These are phyloP conservation scores for Gymnothorax javanicus DNA, from an alignment of 2,797 vertebrate species.

Conservation along the genomic window DNA sequence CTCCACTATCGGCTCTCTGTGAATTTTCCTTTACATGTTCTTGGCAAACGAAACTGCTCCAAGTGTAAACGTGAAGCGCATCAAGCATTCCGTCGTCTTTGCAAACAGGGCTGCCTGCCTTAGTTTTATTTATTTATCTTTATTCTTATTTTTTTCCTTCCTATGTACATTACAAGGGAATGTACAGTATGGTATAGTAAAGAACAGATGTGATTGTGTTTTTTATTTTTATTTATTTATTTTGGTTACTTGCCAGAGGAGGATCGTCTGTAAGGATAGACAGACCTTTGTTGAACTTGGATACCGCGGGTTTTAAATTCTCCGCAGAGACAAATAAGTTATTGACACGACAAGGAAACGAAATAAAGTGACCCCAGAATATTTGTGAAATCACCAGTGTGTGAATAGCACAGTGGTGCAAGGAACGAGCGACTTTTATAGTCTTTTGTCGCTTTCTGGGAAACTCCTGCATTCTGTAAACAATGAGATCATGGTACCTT, in stretches of 20 bases:
- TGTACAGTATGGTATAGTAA: not conserved
- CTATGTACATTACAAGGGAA: not conserved
- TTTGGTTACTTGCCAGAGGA: not conserved
- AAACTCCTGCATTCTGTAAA: not conserved
- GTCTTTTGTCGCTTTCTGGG: not conserved
- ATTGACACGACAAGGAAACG: not conserved
- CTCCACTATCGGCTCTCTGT: constrained; percentile 54
- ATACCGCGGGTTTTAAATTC: constrained; percentile 8
- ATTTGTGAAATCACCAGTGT: not conserved
- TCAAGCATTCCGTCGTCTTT: constrained; percentile 13
- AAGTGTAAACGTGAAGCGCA: not conserved
- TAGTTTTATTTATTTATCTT: not conserved
- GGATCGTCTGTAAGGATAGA: not conserved
- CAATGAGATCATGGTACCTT: not conserved
- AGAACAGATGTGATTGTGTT: constrained; percentile 1
- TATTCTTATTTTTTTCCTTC: not conserved
- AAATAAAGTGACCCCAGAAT: not conserved
- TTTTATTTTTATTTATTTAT: not conserved
- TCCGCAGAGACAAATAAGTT: constrained; percentile 1
- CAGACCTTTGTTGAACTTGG: constrained; percentile 17
- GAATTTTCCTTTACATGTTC: constrained; percentile 28
- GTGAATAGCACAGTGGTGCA: not conserved
- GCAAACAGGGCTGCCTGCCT: not conserved
- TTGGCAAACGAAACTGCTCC: constrained; percentile 22
- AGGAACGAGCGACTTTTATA: not conserved